Evolutionary conservation across 2,113 vertebrate species (phyloP).

Genomic region (Hemiscyllium ocellatum): DNA sequence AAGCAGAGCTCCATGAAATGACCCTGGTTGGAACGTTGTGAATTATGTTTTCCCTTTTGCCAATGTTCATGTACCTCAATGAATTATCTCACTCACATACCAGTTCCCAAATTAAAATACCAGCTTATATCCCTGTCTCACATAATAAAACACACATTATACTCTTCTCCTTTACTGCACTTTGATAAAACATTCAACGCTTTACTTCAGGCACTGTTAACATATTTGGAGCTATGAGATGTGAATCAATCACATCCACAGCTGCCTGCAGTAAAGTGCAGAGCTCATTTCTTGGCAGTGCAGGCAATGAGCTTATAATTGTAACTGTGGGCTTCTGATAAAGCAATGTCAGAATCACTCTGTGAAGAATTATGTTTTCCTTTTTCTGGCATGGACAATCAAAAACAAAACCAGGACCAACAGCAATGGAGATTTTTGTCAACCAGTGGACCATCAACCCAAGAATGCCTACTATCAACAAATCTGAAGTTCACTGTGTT

Average conservation of each 20-base stretch:
- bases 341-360: neutral
- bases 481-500: neutral
- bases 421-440: neutral
- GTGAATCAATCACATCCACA: slow-evolving; percentile 29
- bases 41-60: neutral
- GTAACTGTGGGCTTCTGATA: slow-evolving; percentile 5
- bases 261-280: slow-evolving; percentile 6
- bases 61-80: neutral
- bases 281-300: neutral
- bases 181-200: neutral
- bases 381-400: slow-evolving; percentile 2
- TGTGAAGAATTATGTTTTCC: neutral
- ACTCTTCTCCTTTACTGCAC: neutral
- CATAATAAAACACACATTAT: neutral
- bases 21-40: neutral
- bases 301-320: slow-evolving; percentile 12
- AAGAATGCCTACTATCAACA: neutral
- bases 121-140: neutral
- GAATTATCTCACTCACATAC: neutral
- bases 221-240: neutral
- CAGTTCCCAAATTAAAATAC: neutral
- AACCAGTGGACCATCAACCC: slow-evolving; percentile 11
- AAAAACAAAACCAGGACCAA: neutral
- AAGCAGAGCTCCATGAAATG: neutral
- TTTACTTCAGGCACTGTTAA: neutral